These are phyloP conservation scores for Octonoba sinensis DNA, from an alignment of 2,888 invertebrate genomes.

Conservation along the genomic window DNA sequence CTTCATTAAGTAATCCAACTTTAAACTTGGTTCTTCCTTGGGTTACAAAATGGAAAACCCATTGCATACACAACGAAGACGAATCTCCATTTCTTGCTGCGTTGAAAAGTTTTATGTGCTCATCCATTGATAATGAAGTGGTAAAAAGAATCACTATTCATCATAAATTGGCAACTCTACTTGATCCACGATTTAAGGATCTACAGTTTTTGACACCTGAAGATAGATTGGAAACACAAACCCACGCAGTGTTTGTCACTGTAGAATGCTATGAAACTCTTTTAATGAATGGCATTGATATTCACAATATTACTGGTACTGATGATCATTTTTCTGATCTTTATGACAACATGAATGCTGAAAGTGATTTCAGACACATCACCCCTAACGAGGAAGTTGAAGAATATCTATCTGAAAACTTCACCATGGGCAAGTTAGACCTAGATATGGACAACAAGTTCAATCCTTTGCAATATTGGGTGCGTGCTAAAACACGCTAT, in stretches of 20 bases:
- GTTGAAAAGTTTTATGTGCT: slow-evolving; percentile 54
- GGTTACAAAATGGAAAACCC: slow-evolving; percentile 57
- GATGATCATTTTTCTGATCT: slow-evolving; percentile 38
- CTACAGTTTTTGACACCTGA: slow-evolving; percentile 45
- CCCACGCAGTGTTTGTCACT: slow-evolving; percentile 40
- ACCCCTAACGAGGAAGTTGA: slow-evolving; percentile 42
- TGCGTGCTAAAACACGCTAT: slow-evolving; percentile 36
- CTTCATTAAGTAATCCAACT: slow-evolving; percentile 48
- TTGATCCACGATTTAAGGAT: slow-evolving; percentile 56
- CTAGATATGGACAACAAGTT: slow-evolving; percentile 56
- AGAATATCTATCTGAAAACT: slow-evolving; percentile 48
- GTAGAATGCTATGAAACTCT: slow-evolving; percentile 48
- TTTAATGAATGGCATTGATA: slow-evolving; percentile 36
- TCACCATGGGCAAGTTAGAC: slow-evolving; percentile 49
- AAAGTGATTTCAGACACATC: slow-evolving; percentile 26
- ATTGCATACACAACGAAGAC: slow-evolving; percentile 53
- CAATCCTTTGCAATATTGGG: slow-evolving; percentile 58
- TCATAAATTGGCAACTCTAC: slow-evolving; percentile 52
- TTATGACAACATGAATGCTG: slow-evolving; percentile 30
- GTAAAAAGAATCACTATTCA: slow-evolving; percentile 54
- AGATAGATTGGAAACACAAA: slow-evolving; percentile 35
- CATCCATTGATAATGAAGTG: slow-evolving; percentile 52
- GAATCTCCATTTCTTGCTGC: slow-evolving; percentile 54
- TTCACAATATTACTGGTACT: slow-evolving; percentile 13
- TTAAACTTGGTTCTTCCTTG: slow-evolving; percentile 56